phyloP scores from a whole-genome alignment of 2,888 invertebrate species.

The Labia minor region DNA sequence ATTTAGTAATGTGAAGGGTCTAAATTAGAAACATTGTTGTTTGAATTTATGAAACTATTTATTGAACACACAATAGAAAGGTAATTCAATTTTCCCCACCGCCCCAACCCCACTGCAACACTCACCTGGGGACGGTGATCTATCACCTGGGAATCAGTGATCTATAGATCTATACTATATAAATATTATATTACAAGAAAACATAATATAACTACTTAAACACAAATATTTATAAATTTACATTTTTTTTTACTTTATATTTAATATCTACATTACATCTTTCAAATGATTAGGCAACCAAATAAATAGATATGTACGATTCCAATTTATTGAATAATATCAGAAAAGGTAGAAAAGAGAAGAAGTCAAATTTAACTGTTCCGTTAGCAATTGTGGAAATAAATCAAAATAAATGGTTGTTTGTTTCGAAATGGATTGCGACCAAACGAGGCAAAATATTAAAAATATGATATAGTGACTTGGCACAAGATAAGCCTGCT shows the following conservation, averaged over 20 bases:
- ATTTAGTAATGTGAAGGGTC: too few species aligned
- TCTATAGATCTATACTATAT: too few species aligned
- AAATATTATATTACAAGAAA: too few species aligned
- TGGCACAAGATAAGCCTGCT: not conserved
- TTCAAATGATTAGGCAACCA: not conserved
- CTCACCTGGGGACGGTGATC: too few species aligned
- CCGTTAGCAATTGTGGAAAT: not conserved
- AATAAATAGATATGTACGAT: not conserved
- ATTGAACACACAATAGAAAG: too few species aligned
- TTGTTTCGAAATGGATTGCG: not conserved
- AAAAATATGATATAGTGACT: constrained; percentile 13
- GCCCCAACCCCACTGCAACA: too few species aligned
- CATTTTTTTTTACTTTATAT: not conserved
- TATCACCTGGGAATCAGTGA: too few species aligned
- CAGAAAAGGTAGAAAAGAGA: not conserved
- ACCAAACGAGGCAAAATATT: constrained; percentile 13
- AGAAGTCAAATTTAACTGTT: not conserved
- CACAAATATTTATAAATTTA: too few species aligned
- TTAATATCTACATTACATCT: not conserved
- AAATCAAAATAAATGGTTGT: constrained; percentile 13
- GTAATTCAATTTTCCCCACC: too few species aligned
- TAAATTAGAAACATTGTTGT: too few species aligned
- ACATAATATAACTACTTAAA: too few species aligned
- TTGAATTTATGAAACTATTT: too few species aligned
- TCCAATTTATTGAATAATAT: not conserved